Evolutionary conservation across 2,888 invertebrate genomes (phyloP).

Genomic region (Druceiella hillmani): DNA sequence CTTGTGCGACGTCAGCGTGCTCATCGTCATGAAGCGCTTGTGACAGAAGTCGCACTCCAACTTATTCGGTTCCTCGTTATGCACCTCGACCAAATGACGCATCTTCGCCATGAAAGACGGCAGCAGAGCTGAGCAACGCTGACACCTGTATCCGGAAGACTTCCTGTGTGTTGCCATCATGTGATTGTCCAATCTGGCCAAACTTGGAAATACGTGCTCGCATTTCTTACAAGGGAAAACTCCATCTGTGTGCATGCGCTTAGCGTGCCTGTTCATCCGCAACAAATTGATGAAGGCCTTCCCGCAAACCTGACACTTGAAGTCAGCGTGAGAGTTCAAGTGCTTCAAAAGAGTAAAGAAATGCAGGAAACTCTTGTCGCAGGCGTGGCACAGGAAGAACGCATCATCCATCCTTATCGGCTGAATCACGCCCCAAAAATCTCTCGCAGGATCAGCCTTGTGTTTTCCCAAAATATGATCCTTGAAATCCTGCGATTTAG

Average conservation of each 20-base stretch:
- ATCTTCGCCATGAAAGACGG: conserved; percentile 43
- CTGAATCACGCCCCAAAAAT: no score
- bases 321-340: conserved; percentile 49
- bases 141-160: conserved; percentile 40
- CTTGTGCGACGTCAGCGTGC: conserved; percentile 42
- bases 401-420: no score
- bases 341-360: conserved; percentile 45
- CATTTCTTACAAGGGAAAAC: conserved; percentile 41
- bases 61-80: conserved; percentile 42
- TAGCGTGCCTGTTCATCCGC: conserved; percentile 43
- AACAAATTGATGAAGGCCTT: conserved; percentile 51
- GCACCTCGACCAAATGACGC: conserved; percentile 43
- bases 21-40: conserved; percentile 45
- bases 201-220: conserved; percentile 36
- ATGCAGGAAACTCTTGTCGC: no score
- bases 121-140: conserved; percentile 38
- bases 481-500: no score
- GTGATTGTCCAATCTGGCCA: conserved; percentile 43
- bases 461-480: no score
- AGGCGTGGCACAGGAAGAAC: no score
- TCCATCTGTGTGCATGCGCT: conserved; percentile 48
- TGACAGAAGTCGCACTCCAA: conserved; percentile 47
- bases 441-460: no score
- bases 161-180: conserved; percentile 45
- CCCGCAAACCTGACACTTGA: conserved; percentile 48